Conservation (phyloP, 2,797 vertebrate species). For the Synanceia verrucosa region DNA sequence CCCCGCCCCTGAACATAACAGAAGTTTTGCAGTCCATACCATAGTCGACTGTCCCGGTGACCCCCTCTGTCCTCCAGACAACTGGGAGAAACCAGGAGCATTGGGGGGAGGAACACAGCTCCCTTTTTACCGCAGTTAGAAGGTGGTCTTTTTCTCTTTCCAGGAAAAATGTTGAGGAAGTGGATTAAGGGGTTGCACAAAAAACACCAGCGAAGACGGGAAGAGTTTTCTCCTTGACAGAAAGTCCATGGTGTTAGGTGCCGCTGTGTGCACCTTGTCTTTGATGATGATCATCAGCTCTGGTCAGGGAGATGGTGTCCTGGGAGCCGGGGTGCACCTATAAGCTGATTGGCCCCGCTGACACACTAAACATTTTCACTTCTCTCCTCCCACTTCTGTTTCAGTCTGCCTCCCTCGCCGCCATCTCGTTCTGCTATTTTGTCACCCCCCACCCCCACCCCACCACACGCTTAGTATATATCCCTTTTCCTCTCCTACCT, state of each 20-base stretch:
- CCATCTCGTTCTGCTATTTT: slow-evolving; percentile 58
- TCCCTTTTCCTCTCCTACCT: slow-evolving; percentile 40
- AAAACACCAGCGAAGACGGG: slow-evolving; percentile 19
- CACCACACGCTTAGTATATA: slow-evolving; percentile 31
- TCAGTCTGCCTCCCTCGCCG: slow-evolving; percentile 40
- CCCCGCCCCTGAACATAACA: slow-evolving; percentile 72
- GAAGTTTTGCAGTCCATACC: slow-evolving; percentile 78
- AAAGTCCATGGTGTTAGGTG: slow-evolving; percentile 49
- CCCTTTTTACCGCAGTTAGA: slow-evolving; percentile 42
- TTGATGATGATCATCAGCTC: slow-evolving; percentile 50
- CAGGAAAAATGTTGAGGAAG: slow-evolving; percentile 35
- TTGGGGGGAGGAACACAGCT: slow-evolving; percentile 44
- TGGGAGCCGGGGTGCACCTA: slow-evolving; percentile 66
- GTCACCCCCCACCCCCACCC: background rate
- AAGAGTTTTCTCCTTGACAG: slow-evolving; percentile 46
- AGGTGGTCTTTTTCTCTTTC: slow-evolving; percentile 56
- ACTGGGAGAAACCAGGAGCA: slow-evolving; percentile 65
- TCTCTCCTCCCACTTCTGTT: slow-evolving; percentile 68
- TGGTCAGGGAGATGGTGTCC: slow-evolving; percentile 63
- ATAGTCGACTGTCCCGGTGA: slow-evolving; percentile 77
- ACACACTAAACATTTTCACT: slow-evolving; percentile 63
- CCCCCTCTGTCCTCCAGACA: slow-evolving; percentile 81
- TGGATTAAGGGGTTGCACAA: slow-evolving; percentile 25
- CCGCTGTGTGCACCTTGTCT: slow-evolving; percentile 54
- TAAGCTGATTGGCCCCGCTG: slow-evolving; percentile 68